Evolutionary conservation across 2,113 vertebrate genomes (phyloP).

Genomic region (Gasterosteus nipponicus): DNA sequence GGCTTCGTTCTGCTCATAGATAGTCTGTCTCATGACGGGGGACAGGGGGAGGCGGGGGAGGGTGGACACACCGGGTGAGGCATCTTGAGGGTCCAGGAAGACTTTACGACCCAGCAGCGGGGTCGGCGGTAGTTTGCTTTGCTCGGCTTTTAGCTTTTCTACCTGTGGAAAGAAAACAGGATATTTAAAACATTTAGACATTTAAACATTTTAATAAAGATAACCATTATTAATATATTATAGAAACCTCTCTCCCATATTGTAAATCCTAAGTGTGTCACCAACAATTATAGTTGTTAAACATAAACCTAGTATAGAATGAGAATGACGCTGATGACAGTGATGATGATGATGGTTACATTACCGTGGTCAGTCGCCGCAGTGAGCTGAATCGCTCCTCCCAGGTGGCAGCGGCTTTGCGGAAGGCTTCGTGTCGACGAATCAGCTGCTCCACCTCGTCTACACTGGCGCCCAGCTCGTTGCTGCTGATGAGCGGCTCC

Average conservation of each 20-base stretch:
- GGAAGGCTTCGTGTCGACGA: slow-evolving; percentile 92
- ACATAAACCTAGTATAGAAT: neutral
- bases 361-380: slow-evolving; percentile 90
- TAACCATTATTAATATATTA: neutral
- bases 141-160: slow-evolving; percentile 91
- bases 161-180: slow-evolving; percentile 78
- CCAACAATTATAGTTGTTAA: neutral
- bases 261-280: neutral
- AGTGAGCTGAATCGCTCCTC: slow-evolving; percentile 95
- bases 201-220: no score
- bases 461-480: slow-evolving; percentile 90
- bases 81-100: slow-evolving; percentile 87
- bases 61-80: slow-evolving; percentile 66
- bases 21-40: slow-evolving; percentile 82
- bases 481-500: slow-evolving; percentile 90
- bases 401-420: slow-evolving; percentile 92
- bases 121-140: slow-evolving; percentile 89
- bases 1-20: slow-evolving; percentile 82
- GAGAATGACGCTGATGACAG: neutral
- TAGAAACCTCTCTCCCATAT: neutral
- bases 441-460: slow-evolving; percentile 97
- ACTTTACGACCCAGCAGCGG: slow-evolving; percentile 91
- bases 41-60: slow-evolving; percentile 75
- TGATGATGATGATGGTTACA: neutral
- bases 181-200: neutral